Base-by-base conservation (phyloP, 1,140 invertebrate genomes). In the Neodiprion pinetum region DNA sequence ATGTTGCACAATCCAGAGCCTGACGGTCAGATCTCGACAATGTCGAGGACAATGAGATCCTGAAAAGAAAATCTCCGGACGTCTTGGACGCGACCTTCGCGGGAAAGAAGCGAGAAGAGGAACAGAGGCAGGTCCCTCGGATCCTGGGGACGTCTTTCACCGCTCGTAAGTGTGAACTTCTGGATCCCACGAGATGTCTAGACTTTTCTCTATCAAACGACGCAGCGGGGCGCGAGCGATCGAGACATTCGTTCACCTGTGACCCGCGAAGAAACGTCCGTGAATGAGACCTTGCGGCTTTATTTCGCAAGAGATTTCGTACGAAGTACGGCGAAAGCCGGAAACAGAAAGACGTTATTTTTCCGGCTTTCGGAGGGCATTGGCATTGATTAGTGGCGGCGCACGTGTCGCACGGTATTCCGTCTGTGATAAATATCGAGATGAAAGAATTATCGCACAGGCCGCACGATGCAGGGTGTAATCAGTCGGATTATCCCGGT, bases 221-320 rank as follows among this genome's bases (percentile, higher is more conserved):
- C 53, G n/a, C 53, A 61, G 53, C 53, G 53, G 53, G 53, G 53
- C 53, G 53, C 53, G 53, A 61, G 53, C 53, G 53, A 12, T 61
- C 9, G 3, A 61, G 11, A 17, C 53, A 17, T 61, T 61, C 9
- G n/a, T 61, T 61, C 53, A 61, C 4, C 53, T 61, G 53, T 61
- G 53, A 61, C 53, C 28, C 28, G 28, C 28, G 28, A 40, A 3
- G 28, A 40, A 40, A 40, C 28, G n/a, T 3, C 53, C 9, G 11
- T 61, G 53, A 61, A 61, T 61, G 9, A 17, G n/a, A 61, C 53
- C 53, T 61, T 61, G 53, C 8, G 53, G 53, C 53, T 12, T 14
- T 61, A 40, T 40, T 40, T 5, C 28, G 28, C 28, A 40, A 40
- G 28, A 40, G 28, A 40, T 40, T 40, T 40, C 28, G 28, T 3